phyloP scores from a whole-genome alignment of 1,140 invertebrate species.

The Drosophila murphyi region DNA sequence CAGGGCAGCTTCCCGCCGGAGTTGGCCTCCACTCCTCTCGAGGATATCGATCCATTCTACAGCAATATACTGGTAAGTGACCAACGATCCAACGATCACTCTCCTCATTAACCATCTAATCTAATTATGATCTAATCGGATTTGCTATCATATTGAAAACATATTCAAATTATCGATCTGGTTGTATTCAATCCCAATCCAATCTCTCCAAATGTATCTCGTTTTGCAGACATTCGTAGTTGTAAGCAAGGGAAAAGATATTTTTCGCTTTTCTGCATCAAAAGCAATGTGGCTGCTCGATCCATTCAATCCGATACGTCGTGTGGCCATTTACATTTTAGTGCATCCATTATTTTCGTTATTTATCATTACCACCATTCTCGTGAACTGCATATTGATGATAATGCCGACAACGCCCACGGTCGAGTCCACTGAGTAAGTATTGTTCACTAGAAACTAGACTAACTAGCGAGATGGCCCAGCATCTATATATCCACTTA shows the following conservation, averaged over 20 bases:
- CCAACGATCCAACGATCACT: too few species aligned
- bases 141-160: too few species aligned
- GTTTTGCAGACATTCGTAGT: slow-evolving; percentile 97
- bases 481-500: slow-evolving; percentile 8
- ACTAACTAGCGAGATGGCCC: slow-evolving; percentile 20
- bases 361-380: slow-evolving; percentile 98
- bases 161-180: not conserved
- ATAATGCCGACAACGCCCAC: slow-evolving; percentile 96
- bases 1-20: slow-evolving; percentile 95
- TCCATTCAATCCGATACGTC: slow-evolving; percentile 98
- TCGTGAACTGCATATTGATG: slow-evolving; percentile 99
- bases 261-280: slow-evolving; percentile 98
- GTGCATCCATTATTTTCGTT: slow-evolving; percentile 99
- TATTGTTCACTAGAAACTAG: slow-evolving; percentile 78
- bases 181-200: slow-evolving; percentile 4
- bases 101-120: not conserved
- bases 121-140: not conserved
- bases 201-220: slow-evolving; percentile 13
- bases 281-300: slow-evolving; percentile 97
- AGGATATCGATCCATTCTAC: slow-evolving; percentile 97
- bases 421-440: slow-evolving; percentile 98
- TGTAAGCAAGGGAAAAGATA: slow-evolving; percentile 98
- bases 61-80: slow-evolving; percentile 93
- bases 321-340: slow-evolving; percentile 98
- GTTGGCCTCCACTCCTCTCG: slow-evolving; percentile 95